These are phyloP conservation scores for Mugil cephalus DNA, from an alignment of 2,113 vertebrate species.

Conservation along the genomic window DNA sequence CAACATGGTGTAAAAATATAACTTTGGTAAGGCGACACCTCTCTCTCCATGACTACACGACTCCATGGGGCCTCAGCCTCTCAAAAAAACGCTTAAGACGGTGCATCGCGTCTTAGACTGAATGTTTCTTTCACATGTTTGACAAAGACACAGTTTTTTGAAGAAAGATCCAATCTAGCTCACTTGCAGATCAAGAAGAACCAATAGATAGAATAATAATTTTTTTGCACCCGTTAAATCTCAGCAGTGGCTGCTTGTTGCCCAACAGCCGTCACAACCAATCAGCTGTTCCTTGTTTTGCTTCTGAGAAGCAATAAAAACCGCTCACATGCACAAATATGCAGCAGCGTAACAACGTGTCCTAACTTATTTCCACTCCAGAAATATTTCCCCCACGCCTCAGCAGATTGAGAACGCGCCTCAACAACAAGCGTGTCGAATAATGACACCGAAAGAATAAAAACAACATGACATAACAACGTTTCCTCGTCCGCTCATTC, in stretches of 20 bases:
- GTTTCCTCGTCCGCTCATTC: conserved; percentile 33
- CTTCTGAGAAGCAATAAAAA: not conserved
- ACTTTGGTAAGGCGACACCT: conserved; percentile 72
- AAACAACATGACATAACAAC: conserved; percentile 26
- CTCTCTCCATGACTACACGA: conserved; percentile 52
- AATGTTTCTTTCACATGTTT: conserved; percentile 6
- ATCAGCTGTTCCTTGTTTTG: conserved; percentile 16
- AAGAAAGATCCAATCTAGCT: not conserved
- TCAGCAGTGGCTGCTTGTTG: not conserved
- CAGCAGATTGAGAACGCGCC: conserved; percentile 30
- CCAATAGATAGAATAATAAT: not conserved
- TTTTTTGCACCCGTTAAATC: not conserved
- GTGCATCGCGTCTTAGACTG: conserved; percentile 34
- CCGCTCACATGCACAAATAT: not conserved
- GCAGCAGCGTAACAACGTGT: not conserved
- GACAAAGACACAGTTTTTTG: not conserved
- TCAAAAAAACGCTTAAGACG: conserved; percentile 61
- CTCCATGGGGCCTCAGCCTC: conserved; percentile 28
- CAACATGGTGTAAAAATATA: conserved; percentile 79
- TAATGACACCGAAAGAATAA: conserved; percentile 26
- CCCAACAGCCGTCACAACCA: not conserved
- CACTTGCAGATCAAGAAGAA: not conserved
- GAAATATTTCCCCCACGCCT: conserved; percentile 37
- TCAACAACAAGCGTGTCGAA: conserved; percentile 41
- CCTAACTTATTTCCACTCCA: conserved; percentile 6